phyloP scores from a whole-genome alignment of 2,113 vertebrate genomes.

The Pteropus alecto region DNA sequence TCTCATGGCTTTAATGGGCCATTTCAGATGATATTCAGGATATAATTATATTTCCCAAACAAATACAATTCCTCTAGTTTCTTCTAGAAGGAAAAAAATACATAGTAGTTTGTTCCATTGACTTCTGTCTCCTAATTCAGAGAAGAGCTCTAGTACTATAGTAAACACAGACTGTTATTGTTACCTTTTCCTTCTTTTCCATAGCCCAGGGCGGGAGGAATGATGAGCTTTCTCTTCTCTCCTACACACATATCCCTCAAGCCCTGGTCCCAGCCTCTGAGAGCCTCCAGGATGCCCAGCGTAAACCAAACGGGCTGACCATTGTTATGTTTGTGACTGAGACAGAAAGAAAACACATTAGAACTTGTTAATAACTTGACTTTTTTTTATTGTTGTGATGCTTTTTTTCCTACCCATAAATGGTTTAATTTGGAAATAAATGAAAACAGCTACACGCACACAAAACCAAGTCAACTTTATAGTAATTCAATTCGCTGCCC shows the following conservation, averaged over 20 bases:
- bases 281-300: constrained; percentile 91
- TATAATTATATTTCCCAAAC: not conserved
- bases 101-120: not conserved
- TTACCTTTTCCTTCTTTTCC: constrained; percentile 98
- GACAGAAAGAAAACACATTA: constrained; percentile 51
- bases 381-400: not conserved
- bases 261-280: constrained; percentile 96
- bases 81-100: not conserved
- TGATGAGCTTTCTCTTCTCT: constrained; percentile 91
- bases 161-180: not conserved
- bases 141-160: not conserved
- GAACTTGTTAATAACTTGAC: not conserved
- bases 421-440: not conserved
- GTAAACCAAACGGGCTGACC: constrained; percentile 96
- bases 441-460: not conserved
- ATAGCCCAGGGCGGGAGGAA: constrained; percentile 93
- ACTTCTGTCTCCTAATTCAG: not conserved
- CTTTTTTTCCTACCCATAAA: not conserved
- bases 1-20: not conserved
- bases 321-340: constrained; percentile 91
- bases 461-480: not conserved
- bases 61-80: not conserved
- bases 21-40: not conserved
- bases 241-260: constrained; percentile 94
- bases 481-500: not conserved